These are phyloP conservation scores for Ephydatia muelleri DNA, from an alignment of 37 sponge, comb jelly and placozoan species.

Conservation along the genomic window DNA sequence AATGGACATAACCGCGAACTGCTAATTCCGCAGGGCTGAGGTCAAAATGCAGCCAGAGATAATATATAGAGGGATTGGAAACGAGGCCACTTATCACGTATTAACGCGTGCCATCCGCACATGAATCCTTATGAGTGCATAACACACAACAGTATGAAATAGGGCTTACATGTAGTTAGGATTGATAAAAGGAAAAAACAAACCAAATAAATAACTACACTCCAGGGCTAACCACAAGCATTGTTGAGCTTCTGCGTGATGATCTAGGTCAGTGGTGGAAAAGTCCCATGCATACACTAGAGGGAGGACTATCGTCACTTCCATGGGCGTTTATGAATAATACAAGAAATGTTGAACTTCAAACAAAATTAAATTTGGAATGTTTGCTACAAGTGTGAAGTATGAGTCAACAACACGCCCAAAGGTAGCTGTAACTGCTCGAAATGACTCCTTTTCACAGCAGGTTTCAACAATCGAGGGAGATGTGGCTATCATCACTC, in stretches of 20 bases:
- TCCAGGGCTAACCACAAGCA: background rate
- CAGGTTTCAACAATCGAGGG: background rate
- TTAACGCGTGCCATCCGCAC: too few relatives aligned
- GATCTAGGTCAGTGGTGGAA: slow-evolving; percentile 39
- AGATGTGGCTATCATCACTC: slow-evolving; percentile 15
- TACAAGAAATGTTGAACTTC: background rate
- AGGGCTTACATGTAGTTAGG: too few relatives aligned
- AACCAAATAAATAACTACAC: slow-evolving; percentile 25
- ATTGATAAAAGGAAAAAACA: too few relatives aligned
- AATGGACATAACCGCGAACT: too few relatives aligned
- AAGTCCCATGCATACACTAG: slow-evolving; percentile 22
- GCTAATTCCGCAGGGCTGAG: too few relatives aligned
- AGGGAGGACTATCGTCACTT: slow-evolving; percentile 18
- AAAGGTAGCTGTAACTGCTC: background rate
- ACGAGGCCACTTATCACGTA: too few relatives aligned
- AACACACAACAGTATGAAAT: too few relatives aligned
- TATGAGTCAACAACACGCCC: background rate
- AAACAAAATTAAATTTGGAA: slow-evolving; percentile 11
- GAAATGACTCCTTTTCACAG: slow-evolving; percentile 6
- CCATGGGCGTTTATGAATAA: slow-evolving; percentile 25
- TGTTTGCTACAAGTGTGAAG: background rate
- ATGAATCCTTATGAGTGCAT: too few relatives aligned
- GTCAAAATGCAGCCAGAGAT: too few relatives aligned
- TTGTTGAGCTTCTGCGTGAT: slow-evolving; percentile 34
- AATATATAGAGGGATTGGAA: too few relatives aligned